Base-by-base conservation (phyloP, 2,888 invertebrate genomes). In the Dione vanillae region DNA sequence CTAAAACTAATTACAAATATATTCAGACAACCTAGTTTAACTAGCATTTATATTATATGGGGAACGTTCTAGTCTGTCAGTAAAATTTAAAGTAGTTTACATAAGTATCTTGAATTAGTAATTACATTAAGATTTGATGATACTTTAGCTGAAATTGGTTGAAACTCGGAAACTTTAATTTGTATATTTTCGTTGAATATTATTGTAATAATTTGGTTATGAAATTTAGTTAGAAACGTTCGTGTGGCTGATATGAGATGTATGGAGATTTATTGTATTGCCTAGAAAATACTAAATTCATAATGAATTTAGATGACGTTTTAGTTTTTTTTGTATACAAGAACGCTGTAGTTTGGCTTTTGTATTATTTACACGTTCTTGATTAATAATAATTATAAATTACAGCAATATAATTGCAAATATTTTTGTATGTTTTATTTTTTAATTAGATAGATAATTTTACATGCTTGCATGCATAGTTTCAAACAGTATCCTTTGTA, bases 71-170 rank as follows among this genome's bases (percentile, higher is more conserved):
- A 45, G 45, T 45, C 61, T 27, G 61, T 35, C 11, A 8, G 45
- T 61, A 45, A n/a, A 61, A 61, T 61, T 61, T 45, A 20, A 61
- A 61, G 45, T 61, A 61, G 45, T 45, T 43, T 10, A 27, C 59
- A 27, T 43, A 61, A 54, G 20, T 43, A 20, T n/a, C 11, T 56
- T 56, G 37, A 54, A 16, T 8, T 20, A 43, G 19, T 43, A 61
- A 61, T 43, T 43, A 61, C 20, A 61, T 61, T 45, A 61, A 45
- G 45, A 45, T 45, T 61, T 61, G 27, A 61, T 61, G 61, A 45
- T 61, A 45, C 45, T 61, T 45, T 2, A 6, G 7, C 16, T 45
- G 10, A 27, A 43, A 43, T n/a, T n/a, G n/a, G n/a, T 27, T 16
- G 45, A 45, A 61, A 61, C 61, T 27, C 27, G 14, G n/a, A 11